A percentile compares a stretch with the other conserved stretches of the same genome.
These are phyloP conservation scores for Hyla sarda DNA, from an alignment of 2,113 vertebrate genomes.

Conservation along the genomic window DNA sequence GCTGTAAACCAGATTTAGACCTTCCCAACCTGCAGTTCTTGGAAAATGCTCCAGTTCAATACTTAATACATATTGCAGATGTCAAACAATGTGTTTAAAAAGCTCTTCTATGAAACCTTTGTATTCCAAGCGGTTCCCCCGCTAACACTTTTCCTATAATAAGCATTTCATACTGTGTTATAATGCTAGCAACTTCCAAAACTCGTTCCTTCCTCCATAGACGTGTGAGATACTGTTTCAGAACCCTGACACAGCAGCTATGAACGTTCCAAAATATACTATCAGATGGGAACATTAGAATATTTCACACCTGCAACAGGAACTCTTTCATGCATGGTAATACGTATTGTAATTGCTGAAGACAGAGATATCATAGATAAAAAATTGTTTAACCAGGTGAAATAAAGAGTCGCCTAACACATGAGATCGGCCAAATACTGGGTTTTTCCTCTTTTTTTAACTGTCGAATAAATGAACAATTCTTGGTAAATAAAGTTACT, in stretches of 20 bases:
- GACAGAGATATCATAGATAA: background rate
- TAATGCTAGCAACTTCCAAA: conserved; percentile 35
- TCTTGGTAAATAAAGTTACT: too few species aligned
- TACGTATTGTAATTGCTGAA: background rate
- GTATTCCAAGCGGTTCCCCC: background rate
- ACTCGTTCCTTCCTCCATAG: background rate
- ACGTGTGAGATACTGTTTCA: background rate
- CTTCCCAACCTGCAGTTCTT: conserved; percentile 64
- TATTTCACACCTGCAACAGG: background rate
- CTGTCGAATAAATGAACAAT: too few species aligned
- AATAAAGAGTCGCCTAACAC: background rate
- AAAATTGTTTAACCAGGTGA: background rate
- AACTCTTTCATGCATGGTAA: background rate
- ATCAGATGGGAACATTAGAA: background rate
- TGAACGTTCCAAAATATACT: background rate
- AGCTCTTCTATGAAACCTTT: conserved; percentile 13
- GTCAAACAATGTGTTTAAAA: conserved; percentile 68
- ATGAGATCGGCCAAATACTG: background rate
- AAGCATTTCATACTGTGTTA: conserved; percentile 33
- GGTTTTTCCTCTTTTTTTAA: too few species aligned
- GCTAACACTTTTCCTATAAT: conserved; percentile 8
- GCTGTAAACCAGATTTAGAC: conserved; percentile 71
- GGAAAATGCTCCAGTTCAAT: conserved; percentile 65
- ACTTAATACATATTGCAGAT: conserved; percentile 61
- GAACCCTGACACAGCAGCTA: background rate